These are phyloP conservation scores for Smithornis capensis DNA, from an alignment of 2,113 vertebrate genomes.

Conservation along the genomic window DNA sequence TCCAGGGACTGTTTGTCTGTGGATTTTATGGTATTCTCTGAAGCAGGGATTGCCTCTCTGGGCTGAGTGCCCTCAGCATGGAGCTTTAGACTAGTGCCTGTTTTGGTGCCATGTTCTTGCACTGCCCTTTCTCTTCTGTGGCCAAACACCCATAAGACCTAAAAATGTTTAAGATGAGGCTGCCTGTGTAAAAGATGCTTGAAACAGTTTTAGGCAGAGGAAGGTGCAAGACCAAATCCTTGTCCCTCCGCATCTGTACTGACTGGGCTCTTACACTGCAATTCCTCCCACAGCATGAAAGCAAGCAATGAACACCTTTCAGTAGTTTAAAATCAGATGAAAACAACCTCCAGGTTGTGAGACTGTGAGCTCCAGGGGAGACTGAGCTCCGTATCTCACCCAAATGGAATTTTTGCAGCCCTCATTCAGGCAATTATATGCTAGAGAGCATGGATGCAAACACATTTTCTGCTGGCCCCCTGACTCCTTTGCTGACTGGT, in stretches of 20 bases:
- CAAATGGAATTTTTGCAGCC: not conserved
- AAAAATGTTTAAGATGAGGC: not conserved
- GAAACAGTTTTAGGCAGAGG: not conserved
- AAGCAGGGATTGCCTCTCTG: not conserved
- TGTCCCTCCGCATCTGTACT: rapidly evolving
- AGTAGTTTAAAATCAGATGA: not conserved
- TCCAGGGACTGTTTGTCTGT: not conserved
- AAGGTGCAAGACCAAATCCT: not conserved
- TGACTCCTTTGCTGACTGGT: rapidly evolving
- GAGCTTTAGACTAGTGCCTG: not conserved
- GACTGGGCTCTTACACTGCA: not conserved
- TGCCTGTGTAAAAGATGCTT: not conserved
- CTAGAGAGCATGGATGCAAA: not conserved
- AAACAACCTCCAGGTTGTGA: not conserved
- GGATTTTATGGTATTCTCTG: not conserved
- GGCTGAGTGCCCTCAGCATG: not conserved
- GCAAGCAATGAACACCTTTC: not conserved
- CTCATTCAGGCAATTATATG: not conserved
- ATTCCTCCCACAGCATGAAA: not conserved
- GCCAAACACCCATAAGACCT: not conserved
- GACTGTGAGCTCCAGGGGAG: too few species aligned
- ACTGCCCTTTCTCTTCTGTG: not conserved
- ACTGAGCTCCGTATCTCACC: not conserved
- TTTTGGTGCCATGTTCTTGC: not conserved
- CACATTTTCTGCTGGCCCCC: not conserved